A percentile compares a stretch with the other conserved stretches of the same genome.
These are phyloP conservation scores for Drosophila neonasuta DNA, from an alignment of 2,888 invertebrate genomes.

Conservation along the genomic window DNA sequence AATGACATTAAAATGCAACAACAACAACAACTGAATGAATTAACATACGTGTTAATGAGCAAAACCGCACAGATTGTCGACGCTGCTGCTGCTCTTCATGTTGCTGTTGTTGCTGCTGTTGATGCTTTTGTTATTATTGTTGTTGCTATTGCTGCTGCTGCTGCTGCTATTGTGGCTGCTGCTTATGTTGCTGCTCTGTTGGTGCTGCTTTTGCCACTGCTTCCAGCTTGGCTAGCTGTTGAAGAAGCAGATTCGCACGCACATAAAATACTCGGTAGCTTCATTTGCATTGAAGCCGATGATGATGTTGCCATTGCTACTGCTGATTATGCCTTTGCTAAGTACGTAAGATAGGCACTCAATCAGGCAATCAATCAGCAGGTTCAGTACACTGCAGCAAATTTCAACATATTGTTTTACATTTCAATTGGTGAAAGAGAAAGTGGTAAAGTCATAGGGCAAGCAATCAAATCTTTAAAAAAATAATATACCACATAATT, in stretches of 20 bases:
- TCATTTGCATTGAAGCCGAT: slow-evolving; percentile 40
- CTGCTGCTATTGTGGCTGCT: not conserved
- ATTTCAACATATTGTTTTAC: not conserved
- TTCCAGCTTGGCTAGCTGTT: not conserved
- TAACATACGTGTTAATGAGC: slow-evolving; percentile 65
- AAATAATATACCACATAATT: no score
- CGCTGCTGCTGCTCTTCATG: not conserved
- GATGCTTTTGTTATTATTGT: not conserved
- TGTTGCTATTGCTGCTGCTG: not conserved
- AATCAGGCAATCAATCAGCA: slow-evolving; percentile 12
- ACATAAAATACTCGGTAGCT: slow-evolving; percentile 39
- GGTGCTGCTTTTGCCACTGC: slow-evolving; percentile 6
- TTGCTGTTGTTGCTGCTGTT: not conserved
- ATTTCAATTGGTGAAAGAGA: no score
- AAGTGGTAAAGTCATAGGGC: no score
- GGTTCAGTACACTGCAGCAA: slow-evolving; percentile 12
- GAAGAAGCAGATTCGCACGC: slow-evolving; percentile 43
- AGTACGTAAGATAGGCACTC: slow-evolving; percentile 11
- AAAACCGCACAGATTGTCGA: slow-evolving; percentile 30
- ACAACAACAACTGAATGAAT: slow-evolving; percentile 49
- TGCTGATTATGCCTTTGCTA: slow-evolving; percentile 5
- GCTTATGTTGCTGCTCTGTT: not conserved
- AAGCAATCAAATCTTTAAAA: no score
- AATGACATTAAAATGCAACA: slow-evolving; percentile 41
- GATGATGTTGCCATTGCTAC: not conserved